Evolutionary conservation across 2,888 invertebrate species (phyloP).

Genomic region (Caenorhabditis angaria): DNA sequence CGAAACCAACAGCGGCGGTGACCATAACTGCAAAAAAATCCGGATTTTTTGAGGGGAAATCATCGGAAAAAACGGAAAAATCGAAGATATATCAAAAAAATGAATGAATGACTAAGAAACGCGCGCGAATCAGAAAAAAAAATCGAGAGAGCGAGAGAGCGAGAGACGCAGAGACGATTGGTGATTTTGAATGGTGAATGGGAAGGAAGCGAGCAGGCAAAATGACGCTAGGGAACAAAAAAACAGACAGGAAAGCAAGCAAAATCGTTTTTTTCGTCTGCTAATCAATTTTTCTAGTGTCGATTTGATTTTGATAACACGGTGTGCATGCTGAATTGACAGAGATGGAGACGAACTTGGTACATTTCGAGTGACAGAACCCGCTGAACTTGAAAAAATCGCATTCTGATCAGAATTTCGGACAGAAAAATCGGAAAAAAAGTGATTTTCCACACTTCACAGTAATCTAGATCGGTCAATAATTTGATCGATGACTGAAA

Average conservation of each 20-base stretch:
- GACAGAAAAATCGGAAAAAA: too few species aligned
- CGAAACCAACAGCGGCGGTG: conserved; percentile 34
- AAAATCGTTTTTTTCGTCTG: background rate
- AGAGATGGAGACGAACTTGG: too few species aligned
- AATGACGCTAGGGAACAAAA: background rate
- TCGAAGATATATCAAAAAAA: background rate
- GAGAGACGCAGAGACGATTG: background rate
- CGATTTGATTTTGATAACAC: too few species aligned
- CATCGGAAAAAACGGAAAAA: background rate
- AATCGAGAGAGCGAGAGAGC: background rate
- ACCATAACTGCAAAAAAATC: background rate
- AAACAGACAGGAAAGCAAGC: background rate
- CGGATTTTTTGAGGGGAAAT: background rate
- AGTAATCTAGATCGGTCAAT: too few species aligned
- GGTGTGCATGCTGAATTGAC: too few species aligned
- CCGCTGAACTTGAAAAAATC: too few species aligned
- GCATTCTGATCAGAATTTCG: too few species aligned
- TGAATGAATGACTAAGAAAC: background rate
- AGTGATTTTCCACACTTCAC: too few species aligned
- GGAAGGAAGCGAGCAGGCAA: background rate
- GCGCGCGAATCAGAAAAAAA: background rate
- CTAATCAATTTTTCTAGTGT: too few species aligned
- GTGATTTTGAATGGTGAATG: too few species aligned
- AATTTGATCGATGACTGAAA: too few species aligned
- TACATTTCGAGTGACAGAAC: too few species aligned